Percentiles rank a stretch among this genome's conserved stretches.
Evolutionary conservation across 2,797 vertebrate genomes (phyloP).

Genomic region (Hafferia zeledoni): DNA sequence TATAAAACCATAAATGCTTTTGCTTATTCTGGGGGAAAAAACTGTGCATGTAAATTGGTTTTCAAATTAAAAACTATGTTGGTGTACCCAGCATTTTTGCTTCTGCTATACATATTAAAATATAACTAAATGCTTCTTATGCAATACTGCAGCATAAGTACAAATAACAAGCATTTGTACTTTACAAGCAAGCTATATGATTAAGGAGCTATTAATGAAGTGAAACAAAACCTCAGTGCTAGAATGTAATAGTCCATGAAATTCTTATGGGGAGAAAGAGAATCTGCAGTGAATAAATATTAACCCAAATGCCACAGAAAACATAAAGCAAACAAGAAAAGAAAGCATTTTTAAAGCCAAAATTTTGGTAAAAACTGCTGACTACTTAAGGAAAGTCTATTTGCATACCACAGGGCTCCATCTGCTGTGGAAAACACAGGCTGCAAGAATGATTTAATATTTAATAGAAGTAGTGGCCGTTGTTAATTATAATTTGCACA

Average conservation of each 20-base stretch:
- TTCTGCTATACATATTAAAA: slow-evolving; percentile 76
- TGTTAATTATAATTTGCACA: slow-evolving; percentile 99
- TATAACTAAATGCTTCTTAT: slow-evolving; percentile 72
- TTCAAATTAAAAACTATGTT: slow-evolving; percentile 81
- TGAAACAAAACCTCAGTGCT: slow-evolving; percentile 84
- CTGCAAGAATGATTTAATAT: slow-evolving; percentile 98
- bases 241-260: slow-evolving; percentile 84
- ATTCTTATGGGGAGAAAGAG: slow-evolving; percentile 82
- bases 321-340: slow-evolving; percentile 79
- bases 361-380: slow-evolving; percentile 87
- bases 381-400: slow-evolving; percentile 88
- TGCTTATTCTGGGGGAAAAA: slow-evolving; percentile 70
- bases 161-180: slow-evolving; percentile 79
- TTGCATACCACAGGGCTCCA: slow-evolving; percentile 96
- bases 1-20: slow-evolving; percentile 79
- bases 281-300: slow-evolving; percentile 91
- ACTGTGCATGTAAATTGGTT: slow-evolving; percentile 73
- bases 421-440: slow-evolving; percentile 91
- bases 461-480: slow-evolving; percentile 96
- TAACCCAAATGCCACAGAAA: slow-evolving; percentile 84
- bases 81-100: slow-evolving; percentile 65
- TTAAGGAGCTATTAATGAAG: slow-evolving; percentile 88
- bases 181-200: slow-evolving; percentile 81
- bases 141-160: slow-evolving; percentile 80
- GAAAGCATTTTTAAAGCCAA: slow-evolving; percentile 78